Base-by-base conservation (phyloP, 2,113 vertebrate genomes). In the Pelodiscus sinensis region DNA sequence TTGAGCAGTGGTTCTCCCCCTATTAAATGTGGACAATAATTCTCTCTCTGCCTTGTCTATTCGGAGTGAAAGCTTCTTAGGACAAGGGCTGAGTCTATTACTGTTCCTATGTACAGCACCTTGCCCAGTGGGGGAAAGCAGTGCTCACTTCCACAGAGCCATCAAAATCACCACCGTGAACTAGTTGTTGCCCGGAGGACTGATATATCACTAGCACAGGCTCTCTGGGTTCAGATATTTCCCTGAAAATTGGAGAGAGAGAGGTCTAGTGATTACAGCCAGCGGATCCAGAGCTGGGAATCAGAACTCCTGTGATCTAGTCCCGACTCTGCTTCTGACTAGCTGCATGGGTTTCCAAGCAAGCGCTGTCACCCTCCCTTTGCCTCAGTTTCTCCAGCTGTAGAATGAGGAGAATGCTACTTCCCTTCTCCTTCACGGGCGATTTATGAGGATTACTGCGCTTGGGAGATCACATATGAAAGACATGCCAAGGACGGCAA, bases 311-410 rank as follows among this genome's bases (percentile, higher is more conserved):
- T 21, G 27, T 15, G 16, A 31, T 79, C 77, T 73, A 14, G 65
- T n/a, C 73, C 0, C 8, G 3, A 5, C 44, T 62, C 50, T 25
- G 8, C 29, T 14, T 22, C 13, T 21, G 3, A 3, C 27, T 29
- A 31, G 6, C 2, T 21, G 2, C 29, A 14, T 68, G 62, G n/a
- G 62, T 31, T 14, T 85, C 55, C 82, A 88, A 38, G 24, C 18
- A 52, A 85, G 25, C 1, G 9, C 29, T 71, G 83, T 78, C 21
- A 65, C 68, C 68, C n/a, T 73, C 18, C 16, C 14, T 1, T 0
- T 25, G 31, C 58, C 92, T 60, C 0, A 44, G 68, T 82, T 55
- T 27, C 51, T 92, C 56, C 84, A n/a, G 55, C 54, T 24, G 52
- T 52, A 89, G n/a, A 38, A 71, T 0, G 0, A 29, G 65, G 84